phyloP scores from a whole-genome alignment of 2,113 vertebrate genomes.

The Vimba vimba region DNA sequence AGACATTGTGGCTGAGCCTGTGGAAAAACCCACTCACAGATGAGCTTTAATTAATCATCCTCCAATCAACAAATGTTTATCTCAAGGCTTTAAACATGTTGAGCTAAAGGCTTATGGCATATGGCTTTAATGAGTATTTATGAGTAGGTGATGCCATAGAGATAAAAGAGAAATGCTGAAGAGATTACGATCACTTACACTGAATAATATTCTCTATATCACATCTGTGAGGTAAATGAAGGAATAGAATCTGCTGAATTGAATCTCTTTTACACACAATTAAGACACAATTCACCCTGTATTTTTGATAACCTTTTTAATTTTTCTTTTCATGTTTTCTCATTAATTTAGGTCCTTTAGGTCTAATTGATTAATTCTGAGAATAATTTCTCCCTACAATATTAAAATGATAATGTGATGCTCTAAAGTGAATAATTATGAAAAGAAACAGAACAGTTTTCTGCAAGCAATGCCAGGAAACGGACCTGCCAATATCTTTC shows the following conservation, averaged over 20 bases:
- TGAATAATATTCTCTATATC: background rate
- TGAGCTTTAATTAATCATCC: conserved; percentile 34
- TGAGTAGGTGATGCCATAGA: conserved; percentile 9
- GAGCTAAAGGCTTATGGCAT: conserved; percentile 1
- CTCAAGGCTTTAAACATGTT: conserved; percentile 9
- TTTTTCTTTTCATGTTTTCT: too few species aligned
- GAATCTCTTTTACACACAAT: background rate
- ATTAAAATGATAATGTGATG: background rate
- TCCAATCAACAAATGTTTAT: conserved; percentile 30
- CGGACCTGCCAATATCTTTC: background rate
- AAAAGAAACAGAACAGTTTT: background rate
- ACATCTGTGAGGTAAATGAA: background rate
- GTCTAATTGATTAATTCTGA: background rate
- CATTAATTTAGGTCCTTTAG: background rate
- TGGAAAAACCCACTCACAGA: conserved; percentile 6
- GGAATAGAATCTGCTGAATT: background rate
- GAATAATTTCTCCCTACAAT: background rate
- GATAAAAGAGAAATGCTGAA: background rate
- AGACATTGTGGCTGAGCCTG: background rate
- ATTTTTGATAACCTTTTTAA: background rate
- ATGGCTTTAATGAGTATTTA: conserved; percentile 38
- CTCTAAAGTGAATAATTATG: background rate
- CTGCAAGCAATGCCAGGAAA: background rate
- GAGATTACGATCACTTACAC: background rate
- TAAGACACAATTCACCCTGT: background rate